These are phyloP conservation scores for Myripristis murdjan DNA, from an alignment of 2,797 vertebrate genomes.

Conservation along the genomic window DNA sequence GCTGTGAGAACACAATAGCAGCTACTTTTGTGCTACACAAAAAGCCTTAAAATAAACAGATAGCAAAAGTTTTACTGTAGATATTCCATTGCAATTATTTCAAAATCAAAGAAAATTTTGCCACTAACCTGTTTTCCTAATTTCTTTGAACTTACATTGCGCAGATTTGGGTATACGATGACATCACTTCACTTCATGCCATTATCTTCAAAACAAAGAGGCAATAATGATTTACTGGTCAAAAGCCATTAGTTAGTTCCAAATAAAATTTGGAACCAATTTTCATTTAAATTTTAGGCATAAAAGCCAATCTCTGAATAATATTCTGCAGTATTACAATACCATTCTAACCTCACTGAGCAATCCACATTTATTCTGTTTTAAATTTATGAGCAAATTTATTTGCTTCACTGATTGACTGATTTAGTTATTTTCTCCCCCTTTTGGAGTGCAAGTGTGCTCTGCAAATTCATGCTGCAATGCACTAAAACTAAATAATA, in stretches of 20 bases:
- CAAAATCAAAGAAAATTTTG: background rate
- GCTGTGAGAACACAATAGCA: constrained; percentile 39
- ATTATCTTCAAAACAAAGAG: background rate
- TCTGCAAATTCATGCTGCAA: no score
- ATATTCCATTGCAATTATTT: constrained; percentile 1
- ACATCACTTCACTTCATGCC: no score
- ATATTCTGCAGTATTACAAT: background rate
- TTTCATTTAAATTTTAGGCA: background rate
- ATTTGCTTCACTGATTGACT: background rate
- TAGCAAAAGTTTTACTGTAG: constrained; percentile 20
- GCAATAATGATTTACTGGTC: no score
- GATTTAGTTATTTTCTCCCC: background rate
- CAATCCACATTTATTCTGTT: background rate
- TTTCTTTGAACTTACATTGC: background rate
- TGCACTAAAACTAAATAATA: no score
- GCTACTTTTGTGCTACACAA: constrained; percentile 36
- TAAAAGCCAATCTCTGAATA: background rate
- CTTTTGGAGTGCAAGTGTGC: background rate
- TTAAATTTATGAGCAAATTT: background rate
- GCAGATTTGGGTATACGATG: background rate
- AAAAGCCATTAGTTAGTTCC: background rate
- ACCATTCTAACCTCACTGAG: background rate
- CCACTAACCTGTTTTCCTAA: constrained; percentile 18
- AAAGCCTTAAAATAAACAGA: constrained; percentile 12
- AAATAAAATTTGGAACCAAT: background rate